Evolutionary conservation across 1,140 invertebrate genomes (phyloP).

Genomic region (Drosophila athabasca): DNA sequence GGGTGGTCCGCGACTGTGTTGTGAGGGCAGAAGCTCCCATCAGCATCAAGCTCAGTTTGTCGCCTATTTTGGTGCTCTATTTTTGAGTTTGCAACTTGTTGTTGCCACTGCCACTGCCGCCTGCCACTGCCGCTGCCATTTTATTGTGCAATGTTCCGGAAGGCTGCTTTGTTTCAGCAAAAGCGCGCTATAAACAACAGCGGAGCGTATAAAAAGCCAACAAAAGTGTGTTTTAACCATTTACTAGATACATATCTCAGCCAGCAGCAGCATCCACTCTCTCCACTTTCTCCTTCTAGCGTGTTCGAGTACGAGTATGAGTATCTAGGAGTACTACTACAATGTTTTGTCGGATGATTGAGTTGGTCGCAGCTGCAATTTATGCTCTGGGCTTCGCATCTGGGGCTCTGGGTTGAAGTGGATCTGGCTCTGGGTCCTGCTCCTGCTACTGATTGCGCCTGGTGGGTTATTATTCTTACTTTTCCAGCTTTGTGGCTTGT

Average conservation of each 20-base stretch:
- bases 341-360: constrained; percentile 73
- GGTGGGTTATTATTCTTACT: constrained; percentile 22
- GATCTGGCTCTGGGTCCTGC: not conserved
- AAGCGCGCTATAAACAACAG: constrained; percentile 74
- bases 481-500: constrained; percentile 33
- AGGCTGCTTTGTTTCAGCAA: constrained; percentile 75
- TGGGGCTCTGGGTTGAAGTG: not conserved
- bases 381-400: constrained; percentile 9
- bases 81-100: constrained; percentile 68
- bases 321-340: constrained; percentile 37
- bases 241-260: constrained; percentile 50
- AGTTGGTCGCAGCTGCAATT: constrained; percentile 50
- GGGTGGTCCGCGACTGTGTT: constrained; percentile 1
- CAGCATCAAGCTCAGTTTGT: constrained; percentile 34
- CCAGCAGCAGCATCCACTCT: not conserved
- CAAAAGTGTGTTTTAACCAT: constrained; percentile 43
- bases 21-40: not conserved
- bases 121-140: constrained; percentile 37
- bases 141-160: constrained; percentile 82
- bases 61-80: constrained; percentile 76
- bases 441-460: constrained; percentile 13
- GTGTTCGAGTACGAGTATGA: not conserved
- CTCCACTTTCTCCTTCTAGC: not conserved
- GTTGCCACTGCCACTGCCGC: constrained; percentile 20
- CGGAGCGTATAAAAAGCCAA: constrained; percentile 43